phyloP scores from a whole-genome alignment of 2,888 invertebrate genomes.

The Creontiades dilutus region DNA sequence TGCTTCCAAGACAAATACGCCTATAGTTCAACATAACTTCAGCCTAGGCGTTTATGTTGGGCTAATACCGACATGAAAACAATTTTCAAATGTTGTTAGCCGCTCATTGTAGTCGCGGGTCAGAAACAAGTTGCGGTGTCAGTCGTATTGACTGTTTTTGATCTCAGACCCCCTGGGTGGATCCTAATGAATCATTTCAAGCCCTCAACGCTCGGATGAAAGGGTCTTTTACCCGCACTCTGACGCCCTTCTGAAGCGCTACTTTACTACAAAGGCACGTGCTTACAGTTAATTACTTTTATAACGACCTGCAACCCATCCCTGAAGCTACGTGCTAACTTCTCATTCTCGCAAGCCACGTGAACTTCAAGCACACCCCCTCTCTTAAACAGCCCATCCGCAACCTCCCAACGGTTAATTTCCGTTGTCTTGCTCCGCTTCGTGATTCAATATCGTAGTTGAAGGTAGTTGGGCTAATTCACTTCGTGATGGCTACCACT shows the following conservation, averaged over 20 bases:
- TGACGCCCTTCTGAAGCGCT: conserved; percentile 20
- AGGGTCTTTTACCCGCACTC: conserved; percentile 9
- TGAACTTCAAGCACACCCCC: conserved; percentile 28
- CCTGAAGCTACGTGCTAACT: conserved; percentile 7
- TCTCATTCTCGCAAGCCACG: conserved; percentile 36
- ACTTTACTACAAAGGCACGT: conserved; percentile 42
- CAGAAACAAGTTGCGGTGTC: background rate
- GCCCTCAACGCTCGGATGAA: background rate
- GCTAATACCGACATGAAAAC: too few relatives aligned
- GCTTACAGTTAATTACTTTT: conserved; percentile 51
- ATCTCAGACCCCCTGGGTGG: conserved; percentile 28
- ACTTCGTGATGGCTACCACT: conserved; percentile 33
- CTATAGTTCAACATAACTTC: too few relatives aligned
- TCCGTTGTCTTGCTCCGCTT: conserved; percentile 46
- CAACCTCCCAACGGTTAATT: background rate
- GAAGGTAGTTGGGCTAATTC: background rate
- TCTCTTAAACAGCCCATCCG: background rate
- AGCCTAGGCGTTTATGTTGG: too few relatives aligned
- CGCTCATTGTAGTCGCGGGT: too few relatives aligned
- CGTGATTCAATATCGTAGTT: conserved; percentile 51
- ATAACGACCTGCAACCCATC: conserved; percentile 49
- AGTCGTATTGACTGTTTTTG: conserved; percentile 1
- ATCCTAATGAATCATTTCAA: conserved; percentile 32
- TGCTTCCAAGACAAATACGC: too few relatives aligned
- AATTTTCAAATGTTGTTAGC: too few relatives aligned